Evolutionary conservation across 2,888 invertebrate species (phyloP).

Genomic region (Prostheceraeus crozeri): DNA sequence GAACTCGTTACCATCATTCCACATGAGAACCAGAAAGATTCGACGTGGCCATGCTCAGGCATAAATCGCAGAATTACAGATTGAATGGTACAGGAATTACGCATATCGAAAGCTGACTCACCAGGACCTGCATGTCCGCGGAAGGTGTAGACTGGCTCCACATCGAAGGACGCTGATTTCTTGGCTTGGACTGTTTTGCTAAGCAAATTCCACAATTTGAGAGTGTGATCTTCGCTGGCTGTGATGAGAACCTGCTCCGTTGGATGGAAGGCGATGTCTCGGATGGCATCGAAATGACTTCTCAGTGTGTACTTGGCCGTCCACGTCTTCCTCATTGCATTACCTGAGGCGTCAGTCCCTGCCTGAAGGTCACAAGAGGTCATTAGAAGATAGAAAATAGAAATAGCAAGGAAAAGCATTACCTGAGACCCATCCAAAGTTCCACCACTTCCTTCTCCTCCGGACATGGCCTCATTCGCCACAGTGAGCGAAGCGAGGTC

Average conservation of each 20-base stretch:
- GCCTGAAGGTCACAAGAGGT: too few species aligned
- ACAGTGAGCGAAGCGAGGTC: slow-evolving; percentile 92
- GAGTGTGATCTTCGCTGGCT: slow-evolving; percentile 94
- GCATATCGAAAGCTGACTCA: not conserved
- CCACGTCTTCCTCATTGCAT: slow-evolving; percentile 57
- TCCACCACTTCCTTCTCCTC: slow-evolving; percentile 62
- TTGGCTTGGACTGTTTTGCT: slow-evolving; percentile 94
- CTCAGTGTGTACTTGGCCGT: slow-evolving; percentile 76
- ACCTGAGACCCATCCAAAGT: slow-evolving; percentile 59
- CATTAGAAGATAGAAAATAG: not conserved
- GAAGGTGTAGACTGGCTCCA: slow-evolving; percentile 97
- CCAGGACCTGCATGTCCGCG: slow-evolving; percentile 83
- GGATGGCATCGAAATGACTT: slow-evolving; percentile 60
- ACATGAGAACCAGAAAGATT: too few species aligned
- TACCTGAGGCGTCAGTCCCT: slow-evolving; percentile 58
- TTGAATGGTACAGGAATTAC: not conserved
- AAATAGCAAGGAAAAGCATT: slow-evolving; percentile 36
- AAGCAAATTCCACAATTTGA: slow-evolving; percentile 97
- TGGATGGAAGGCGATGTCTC: slow-evolving; percentile 62
- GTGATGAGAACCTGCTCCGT: slow-evolving; percentile 91
- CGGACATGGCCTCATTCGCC: slow-evolving; percentile 91
- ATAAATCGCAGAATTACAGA: too few species aligned
- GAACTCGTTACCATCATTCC: too few species aligned
- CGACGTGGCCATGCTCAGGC: too few species aligned
- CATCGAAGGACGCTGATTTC: slow-evolving; percentile 78